These are phyloP conservation scores for Corythornis vintsioides DNA, from an alignment of 2,113 vertebrate species.

Conservation along the genomic window DNA sequence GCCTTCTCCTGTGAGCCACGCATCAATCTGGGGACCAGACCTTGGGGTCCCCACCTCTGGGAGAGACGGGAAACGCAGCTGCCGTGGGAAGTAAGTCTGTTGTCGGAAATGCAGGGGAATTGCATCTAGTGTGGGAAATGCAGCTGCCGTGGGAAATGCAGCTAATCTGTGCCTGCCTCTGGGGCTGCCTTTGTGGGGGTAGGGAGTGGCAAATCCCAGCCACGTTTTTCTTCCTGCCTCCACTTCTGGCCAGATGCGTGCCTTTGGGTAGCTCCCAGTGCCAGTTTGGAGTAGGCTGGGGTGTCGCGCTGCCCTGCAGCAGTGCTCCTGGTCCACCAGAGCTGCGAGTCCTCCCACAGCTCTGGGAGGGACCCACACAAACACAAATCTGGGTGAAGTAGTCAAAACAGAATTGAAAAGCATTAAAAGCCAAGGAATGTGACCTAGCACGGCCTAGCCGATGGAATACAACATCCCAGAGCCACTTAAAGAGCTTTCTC, in stretches of 20 bases:
- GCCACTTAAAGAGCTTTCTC: background rate
- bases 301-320: rapidly evolving
- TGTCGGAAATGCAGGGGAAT: background rate
- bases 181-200: background rate
- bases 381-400: background rate
- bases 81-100: background rate
- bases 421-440: background rate
- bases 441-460: background rate
- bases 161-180: background rate
- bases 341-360: background rate
- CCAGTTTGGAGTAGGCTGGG: rapidly evolving
- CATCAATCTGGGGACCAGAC: rapidly evolving
- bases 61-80: background rate
- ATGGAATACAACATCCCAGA: background rate
- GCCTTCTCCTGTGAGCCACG: background rate
- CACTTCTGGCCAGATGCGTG: background rate
- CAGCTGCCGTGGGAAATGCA: slow-evolving; percentile 39
- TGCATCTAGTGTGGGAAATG: background rate
- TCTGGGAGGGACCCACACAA: background rate
- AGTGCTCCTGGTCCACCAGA: background rate
- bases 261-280: background rate
- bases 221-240: background rate
- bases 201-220: background rate
- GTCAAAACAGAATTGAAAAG: background rate
- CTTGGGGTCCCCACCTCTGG: background rate